Evolutionary conservation across 1,140 invertebrate species (phyloP).

Genomic region (silkworm (Bombyx mori)): DNA sequence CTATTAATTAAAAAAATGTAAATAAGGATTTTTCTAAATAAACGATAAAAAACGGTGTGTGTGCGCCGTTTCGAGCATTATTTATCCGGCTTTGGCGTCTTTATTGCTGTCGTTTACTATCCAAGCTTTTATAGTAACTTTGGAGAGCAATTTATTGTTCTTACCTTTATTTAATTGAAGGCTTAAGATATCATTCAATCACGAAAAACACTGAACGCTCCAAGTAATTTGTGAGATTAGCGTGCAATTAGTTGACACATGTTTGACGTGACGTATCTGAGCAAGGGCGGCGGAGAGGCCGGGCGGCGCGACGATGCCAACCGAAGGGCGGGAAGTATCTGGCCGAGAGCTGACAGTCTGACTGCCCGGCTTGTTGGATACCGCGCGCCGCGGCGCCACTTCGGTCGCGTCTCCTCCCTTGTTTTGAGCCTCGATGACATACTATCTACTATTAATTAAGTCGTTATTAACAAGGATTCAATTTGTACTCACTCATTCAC

Average conservation of each 20-base stretch:
- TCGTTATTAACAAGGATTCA: neutral
- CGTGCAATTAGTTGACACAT: slow-evolving; percentile 2
- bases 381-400: slow-evolving; percentile 1
- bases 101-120: slow-evolving; percentile 37
- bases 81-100: slow-evolving; percentile 23
- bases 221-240: slow-evolving; percentile 12
- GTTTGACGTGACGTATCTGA: slow-evolving; percentile 10
- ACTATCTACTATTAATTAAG: slow-evolving; percentile 3
- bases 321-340: slow-evolving; percentile 30
- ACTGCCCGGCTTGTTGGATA: neutral
- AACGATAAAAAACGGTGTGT: neutral
- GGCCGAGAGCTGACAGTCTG: neutral
- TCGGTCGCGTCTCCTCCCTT: slow-evolving; percentile 8
- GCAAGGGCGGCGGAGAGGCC: slow-evolving; percentile 12
- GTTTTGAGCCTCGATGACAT: slow-evolving; percentile 1
- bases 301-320: slow-evolving; percentile 22
- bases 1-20: too few species aligned
- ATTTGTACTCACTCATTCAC: too few species aligned
- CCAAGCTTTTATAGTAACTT: slow-evolving; percentile 28
- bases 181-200: slow-evolving; percentile 6
- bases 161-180: slow-evolving; percentile 21
- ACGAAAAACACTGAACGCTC: slow-evolving; percentile 14
- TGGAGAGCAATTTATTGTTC: slow-evolving; percentile 18
- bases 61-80: neutral
- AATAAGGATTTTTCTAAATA: neutral